phyloP scores from a whole-genome alignment of 2,888 invertebrate genomes.

The Buathra laborator region DNA sequence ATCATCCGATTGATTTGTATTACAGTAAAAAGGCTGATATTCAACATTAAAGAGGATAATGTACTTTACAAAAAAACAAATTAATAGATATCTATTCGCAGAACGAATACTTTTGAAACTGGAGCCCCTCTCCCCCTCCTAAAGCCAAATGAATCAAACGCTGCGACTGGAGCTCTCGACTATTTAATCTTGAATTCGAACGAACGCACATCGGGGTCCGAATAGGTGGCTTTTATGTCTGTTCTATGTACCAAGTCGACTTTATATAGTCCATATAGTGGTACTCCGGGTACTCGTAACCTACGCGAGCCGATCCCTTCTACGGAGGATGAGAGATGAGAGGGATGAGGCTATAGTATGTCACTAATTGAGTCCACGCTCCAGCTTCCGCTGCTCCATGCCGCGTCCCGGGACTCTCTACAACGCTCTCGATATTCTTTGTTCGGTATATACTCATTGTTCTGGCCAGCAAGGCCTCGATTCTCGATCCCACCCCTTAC shows the following conservation, averaged over 20 bases:
- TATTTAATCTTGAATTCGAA: slow-evolving; percentile 32
- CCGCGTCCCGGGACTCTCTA: slow-evolving; percentile 65
- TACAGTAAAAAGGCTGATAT: not conserved
- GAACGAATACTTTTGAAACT: not conserved
- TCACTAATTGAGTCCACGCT: slow-evolving; percentile 77
- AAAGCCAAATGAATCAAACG: slow-evolving; percentile 5
- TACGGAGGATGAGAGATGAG: slow-evolving; percentile 28
- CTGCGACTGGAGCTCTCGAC: not conserved
- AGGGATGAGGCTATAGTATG: slow-evolving; percentile 66
- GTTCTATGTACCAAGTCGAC: slow-evolving; percentile 21
- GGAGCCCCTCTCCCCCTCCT: not conserved
- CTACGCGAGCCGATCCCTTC: slow-evolving; percentile 51
- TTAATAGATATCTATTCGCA: not conserved
- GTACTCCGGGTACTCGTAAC: slow-evolving; percentile 42
- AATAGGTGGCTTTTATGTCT: slow-evolving; percentile 28
- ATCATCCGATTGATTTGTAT: not conserved
- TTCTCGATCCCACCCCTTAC: slow-evolving; percentile 61
- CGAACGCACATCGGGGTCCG: slow-evolving; percentile 24
- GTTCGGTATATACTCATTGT: slow-evolving; percentile 77
- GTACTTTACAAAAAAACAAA: not conserved
- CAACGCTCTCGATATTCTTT: slow-evolving; percentile 77
- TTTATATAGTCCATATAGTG: slow-evolving; percentile 30
- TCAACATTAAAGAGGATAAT: not conserved
- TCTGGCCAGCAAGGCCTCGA: slow-evolving; percentile 68
- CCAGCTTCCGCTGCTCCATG: slow-evolving; percentile 62